Conservation (phyloP, 2,797 vertebrate species). For the Anabacerthia variegaticeps region DNA sequence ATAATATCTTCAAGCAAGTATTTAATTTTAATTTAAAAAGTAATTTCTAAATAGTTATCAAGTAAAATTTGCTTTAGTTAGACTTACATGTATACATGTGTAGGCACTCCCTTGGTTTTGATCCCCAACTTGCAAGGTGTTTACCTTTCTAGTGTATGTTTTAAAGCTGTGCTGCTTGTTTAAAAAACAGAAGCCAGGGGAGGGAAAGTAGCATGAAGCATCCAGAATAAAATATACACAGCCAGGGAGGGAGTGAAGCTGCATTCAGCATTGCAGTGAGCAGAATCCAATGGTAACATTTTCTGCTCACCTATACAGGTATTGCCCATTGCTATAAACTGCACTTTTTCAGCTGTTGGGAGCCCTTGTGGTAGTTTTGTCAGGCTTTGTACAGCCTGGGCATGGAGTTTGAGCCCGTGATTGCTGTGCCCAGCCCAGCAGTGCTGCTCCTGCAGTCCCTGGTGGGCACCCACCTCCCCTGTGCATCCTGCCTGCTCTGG, state of each 20-base stretch:
- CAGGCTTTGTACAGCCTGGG: neutral
- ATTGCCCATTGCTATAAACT: neutral
- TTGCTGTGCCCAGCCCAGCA: neutral
- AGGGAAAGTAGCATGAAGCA: neutral
- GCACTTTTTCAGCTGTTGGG: rapidly evolving
- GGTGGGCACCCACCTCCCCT: neutral
- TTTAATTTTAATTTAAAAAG: neutral
- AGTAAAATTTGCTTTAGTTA: neutral
- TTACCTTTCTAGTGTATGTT: neutral
- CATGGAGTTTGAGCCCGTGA: neutral
- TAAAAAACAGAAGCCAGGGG: neutral
- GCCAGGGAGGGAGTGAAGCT: neutral
- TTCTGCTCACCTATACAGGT: neutral
- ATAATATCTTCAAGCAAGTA: neutral
- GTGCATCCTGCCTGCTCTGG: neutral
- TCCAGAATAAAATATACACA: too few species aligned
- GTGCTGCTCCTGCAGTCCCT: neutral
- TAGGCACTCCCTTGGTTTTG: neutral
- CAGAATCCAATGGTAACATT: neutral
- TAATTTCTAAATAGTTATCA: neutral
- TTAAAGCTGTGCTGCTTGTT: neutral
- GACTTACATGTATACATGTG: neutral
- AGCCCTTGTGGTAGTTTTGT: rapidly evolving
- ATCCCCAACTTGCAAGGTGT: neutral
- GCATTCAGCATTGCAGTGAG: neutral